Evolutionary conservation across 1,140 invertebrate species (phyloP), one percentile per base, ranked within the genome.

Genomic region (Pemphigus obesinymphae): DNA sequence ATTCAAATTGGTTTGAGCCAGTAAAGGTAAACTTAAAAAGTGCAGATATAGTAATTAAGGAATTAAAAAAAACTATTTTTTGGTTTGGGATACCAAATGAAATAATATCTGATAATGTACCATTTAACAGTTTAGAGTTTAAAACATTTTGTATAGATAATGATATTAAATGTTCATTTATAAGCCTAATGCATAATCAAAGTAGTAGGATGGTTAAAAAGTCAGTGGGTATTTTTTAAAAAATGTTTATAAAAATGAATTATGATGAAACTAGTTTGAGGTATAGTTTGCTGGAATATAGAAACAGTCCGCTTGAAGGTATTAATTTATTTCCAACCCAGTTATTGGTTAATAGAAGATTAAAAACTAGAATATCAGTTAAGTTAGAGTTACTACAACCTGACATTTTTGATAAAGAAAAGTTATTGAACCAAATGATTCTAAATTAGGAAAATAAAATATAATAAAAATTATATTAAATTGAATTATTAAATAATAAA

Each of bases 191-290:
- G n/a, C n/a, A n/a, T n/a, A n/a, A n/a, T n/a, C n/a, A n/a, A n/a
- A n/a, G n/a, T n/a, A n/a, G 83, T 45, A 82, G 82, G 3, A 37
- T 83, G 15, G 82, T 48, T 13, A 82, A 83, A 70, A 83, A 58
- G 83, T 43, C 31, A 11, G 82, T 83, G 20, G 48, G 68, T 17
- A 82, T 72, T n/a, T 31, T 45, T 48, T 83, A 83, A 63, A 58
- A 84, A 84, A 55, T 73, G 86, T 40, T 55, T 82, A 34, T 72
- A 82, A 83, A 84, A 86, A 45, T 53, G 86, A 26, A 87, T 85
- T 11, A 80, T 87, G 31, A 63, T 86, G 1, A 87, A 11, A 43
- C 5, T 6, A 43, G 11, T 5, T 43, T 43, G 40, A 6, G 40
- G 40, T 43, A 43, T 43, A 76, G 48, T 34, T 7, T 75, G 5